phyloP scores from a whole-genome alignment of 2,797 vertebrate genomes.

The Chaetodon trifasciatus region DNA sequence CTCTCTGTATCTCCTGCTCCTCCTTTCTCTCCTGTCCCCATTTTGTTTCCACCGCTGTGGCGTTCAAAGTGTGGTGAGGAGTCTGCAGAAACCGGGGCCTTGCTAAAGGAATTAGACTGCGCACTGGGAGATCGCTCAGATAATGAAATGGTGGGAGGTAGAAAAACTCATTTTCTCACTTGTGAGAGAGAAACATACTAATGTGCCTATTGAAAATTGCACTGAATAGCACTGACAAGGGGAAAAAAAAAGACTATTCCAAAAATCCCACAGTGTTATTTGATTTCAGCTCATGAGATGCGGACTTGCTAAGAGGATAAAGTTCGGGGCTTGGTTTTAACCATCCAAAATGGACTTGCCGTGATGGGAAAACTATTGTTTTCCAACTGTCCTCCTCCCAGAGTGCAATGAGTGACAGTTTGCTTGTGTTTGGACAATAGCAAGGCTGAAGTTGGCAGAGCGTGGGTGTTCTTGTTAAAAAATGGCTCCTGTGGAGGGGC shows the following conservation, averaged over 20 bases:
- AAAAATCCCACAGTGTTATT: slow-evolving; percentile 56
- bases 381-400: slow-evolving; percentile 52
- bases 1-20: slow-evolving; percentile 23
- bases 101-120: slow-evolving; percentile 78
- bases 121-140: slow-evolving; percentile 79
- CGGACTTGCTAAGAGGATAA: slow-evolving; percentile 56
- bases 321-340: slow-evolving; percentile 45
- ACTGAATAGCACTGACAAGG: slow-evolving; percentile 56
- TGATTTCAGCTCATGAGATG: slow-evolving; percentile 60
- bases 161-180: slow-evolving; percentile 82
- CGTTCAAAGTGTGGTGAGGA: slow-evolving; percentile 54
- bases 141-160: slow-evolving; percentile 85
- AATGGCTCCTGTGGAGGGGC: slow-evolving; percentile 67
- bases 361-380: slow-evolving; percentile 59
- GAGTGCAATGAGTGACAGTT: slow-evolving; percentile 61
- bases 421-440: slow-evolving; percentile 76
- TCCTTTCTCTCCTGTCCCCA: slow-evolving; percentile 64
- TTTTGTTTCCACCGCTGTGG: slow-evolving; percentile 69
- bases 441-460: slow-evolving; percentile 74
- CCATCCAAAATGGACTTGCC: slow-evolving; percentile 46
- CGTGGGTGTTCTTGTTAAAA: slow-evolving; percentile 81
- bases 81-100: slow-evolving; percentile 67
- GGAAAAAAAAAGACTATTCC: slow-evolving; percentile 35
- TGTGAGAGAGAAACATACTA: slow-evolving; percentile 73
- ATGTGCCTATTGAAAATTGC: slow-evolving; percentile 76